These are phyloP conservation scores for Alcedo quadribrachys DNA, from an alignment of 2,797 vertebrate species.

Conservation along the genomic window DNA sequence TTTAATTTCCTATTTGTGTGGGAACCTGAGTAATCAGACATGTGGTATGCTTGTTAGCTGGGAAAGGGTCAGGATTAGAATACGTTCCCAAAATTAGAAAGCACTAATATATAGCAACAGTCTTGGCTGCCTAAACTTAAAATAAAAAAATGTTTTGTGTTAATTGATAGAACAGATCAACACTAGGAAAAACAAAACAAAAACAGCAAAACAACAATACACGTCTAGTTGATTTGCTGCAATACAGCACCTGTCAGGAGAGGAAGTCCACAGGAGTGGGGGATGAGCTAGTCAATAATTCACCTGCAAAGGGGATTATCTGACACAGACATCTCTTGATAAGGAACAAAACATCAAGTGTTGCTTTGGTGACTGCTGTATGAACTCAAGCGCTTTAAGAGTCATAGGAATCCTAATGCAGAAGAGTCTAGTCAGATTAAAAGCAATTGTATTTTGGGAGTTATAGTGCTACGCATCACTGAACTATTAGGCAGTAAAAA, in stretches of 20 bases:
- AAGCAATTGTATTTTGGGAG: background rate
- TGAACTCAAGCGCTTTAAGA: background rate
- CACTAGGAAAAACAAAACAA: background rate
- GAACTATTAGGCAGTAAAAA: background rate
- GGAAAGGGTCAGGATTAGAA: constrained; percentile 49
- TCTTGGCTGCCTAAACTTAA: constrained; percentile 20
- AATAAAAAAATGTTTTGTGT: constrained; percentile 1
- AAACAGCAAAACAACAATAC: background rate
- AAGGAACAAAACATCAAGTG: background rate
- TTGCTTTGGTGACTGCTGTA: background rate
- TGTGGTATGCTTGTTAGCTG: constrained; percentile 64
- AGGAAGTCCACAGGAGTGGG: background rate
- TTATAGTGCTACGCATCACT: background rate
- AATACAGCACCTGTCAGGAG: background rate
- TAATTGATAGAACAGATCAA: constrained; percentile 39
- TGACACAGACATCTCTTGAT: background rate
- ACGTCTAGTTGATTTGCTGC: background rate
- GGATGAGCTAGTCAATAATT: background rate
- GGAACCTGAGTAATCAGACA: constrained; percentile 63
- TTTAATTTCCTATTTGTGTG: constrained; percentile 70
- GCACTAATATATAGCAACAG: constrained; percentile 26
- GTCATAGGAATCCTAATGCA: background rate
- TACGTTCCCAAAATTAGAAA: constrained; percentile 38
- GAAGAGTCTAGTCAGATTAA: background rate
- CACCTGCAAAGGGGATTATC: background rate